A percentile compares a stretch with the other conserved stretches of the same genome.
phyloP scores from a whole-genome alignment of 2,113 vertebrate species.

The cat (Felis catus) region F.catus_Fca126_mat1.0 CM031416.1:128317001-128317500 shows the following conservation, averaged over 20 bases:
- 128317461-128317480: constrained; percentile 87
- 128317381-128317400: constrained; percentile 87
- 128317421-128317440: constrained; percentile 91
- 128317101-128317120: background rate
- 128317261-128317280: background rate
- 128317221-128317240: constrained; percentile 43
- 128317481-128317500: constrained; percentile 81
- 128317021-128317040: background rate
- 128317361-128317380: constrained; percentile 96
- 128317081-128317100: background rate
- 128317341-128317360: constrained; percentile 95
- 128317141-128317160: background rate
- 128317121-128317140: background rate
- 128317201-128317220: background rate
- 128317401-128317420: constrained; percentile 91
- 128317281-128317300: constrained; percentile 77
- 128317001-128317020: background rate
- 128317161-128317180: background rate
- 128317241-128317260: constrained; percentile 50
- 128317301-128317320: constrained; percentile 88
- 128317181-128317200: background rate
- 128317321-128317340: constrained; percentile 90
- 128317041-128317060: background rate
- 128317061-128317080: background rate
- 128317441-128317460: constrained; percentile 86